Percentiles rank a stretch among this genome's conserved stretches.
phyloP scores from a whole-genome alignment of 2,888 invertebrate genomes.

The Apocheima hispidaria region DNA sequence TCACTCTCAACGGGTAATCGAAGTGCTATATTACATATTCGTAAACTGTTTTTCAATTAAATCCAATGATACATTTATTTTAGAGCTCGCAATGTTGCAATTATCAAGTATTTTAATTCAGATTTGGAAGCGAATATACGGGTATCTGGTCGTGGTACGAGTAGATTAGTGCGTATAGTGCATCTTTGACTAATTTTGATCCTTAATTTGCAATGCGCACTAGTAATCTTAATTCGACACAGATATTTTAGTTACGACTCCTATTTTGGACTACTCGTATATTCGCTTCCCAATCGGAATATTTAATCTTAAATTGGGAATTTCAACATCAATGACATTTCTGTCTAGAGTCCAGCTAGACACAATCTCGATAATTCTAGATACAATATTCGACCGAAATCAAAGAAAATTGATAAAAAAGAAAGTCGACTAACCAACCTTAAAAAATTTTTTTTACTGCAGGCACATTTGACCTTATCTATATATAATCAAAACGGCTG shows the following conservation, averaged over 20 bases:
- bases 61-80: background rate
- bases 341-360: slow-evolving; percentile 20
- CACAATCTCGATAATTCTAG: background rate
- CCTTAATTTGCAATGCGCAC: background rate
- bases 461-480: too few relatives aligned
- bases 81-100: background rate
- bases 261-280: slow-evolving; percentile 36
- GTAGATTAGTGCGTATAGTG: too few relatives aligned
- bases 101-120: background rate
- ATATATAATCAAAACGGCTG: too few relatives aligned
- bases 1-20: background rate
- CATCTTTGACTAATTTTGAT: background rate
- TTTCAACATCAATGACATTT: slow-evolving; percentile 16
- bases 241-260: slow-evolving; percentile 33
- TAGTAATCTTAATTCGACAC: slow-evolving; percentile 15
- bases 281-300: slow-evolving; percentile 34
- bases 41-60: background rate
- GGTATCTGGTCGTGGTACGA: too few relatives aligned
- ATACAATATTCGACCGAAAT: background rate
- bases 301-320: slow-evolving; percentile 24
- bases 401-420: background rate
- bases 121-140: too few relatives aligned
- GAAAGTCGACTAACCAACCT: background rate
- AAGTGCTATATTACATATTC: background rate
- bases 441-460: too few relatives aligned